Base-by-base conservation (phyloP, 1,140 invertebrate genomes). In the Adoxophyes honmai region DNA sequence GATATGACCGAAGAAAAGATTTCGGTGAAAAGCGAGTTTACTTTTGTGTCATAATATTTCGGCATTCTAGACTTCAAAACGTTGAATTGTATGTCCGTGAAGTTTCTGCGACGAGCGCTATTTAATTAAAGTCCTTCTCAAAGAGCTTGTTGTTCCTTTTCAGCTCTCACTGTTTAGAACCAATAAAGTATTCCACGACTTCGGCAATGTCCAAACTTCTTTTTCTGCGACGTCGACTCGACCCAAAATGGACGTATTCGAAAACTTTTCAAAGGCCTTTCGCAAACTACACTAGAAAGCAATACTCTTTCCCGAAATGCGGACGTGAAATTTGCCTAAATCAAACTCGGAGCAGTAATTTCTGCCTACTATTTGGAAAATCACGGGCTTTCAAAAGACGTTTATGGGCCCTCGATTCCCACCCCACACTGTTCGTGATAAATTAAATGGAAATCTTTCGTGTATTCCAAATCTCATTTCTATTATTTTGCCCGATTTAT, bases 101-200 rank as follows among this genome's bases (percentile, higher is more conserved):
- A 28, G 2, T 3, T 3, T 2, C 6, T 28, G 4, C 9, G 21
- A 21, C 18, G 7, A 18, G 39, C 39, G 13, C 42, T 48, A 48
- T 48, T 48, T 48, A 48, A 48, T 48, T 48, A 48, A 48, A 33
- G 10, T 48, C 42, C 11, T 18, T 48, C 18, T 28, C 21, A 28
- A 28, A 28, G 42, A 48, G 21, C 9, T 48, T 48, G 39, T 44
- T 44, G 42, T 48, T 48, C 42, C 9, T 18, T 48, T 48, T 48
- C 21, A 28, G 21, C 21, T 28, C 21, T 28, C 6, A 18, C 42
- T 48, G 42, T 48, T 48, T 33, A 48, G 42, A 48, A 48, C 42
- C 42, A 48, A 48, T 48, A 48, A 48, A 48, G 42, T 48, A 48
- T 48, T 48, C 42, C 16, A 28, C 8, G 42, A 48, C 10, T 48